Evolutionary conservation across 2,797 vertebrate genomes (phyloP).

Genomic region (Characodon lateralis): DNA sequence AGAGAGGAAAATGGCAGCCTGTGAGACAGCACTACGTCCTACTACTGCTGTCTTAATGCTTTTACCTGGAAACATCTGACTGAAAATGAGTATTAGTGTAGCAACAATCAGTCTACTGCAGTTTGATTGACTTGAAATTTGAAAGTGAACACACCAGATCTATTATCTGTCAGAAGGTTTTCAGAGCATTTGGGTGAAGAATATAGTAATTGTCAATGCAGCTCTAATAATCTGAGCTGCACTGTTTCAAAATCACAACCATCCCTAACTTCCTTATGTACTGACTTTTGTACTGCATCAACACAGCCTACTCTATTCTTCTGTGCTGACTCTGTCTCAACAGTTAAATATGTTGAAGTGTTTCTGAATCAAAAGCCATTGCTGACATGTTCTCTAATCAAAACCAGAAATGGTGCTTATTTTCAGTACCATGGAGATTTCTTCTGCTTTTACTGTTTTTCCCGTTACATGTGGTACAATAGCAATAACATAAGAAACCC

Average conservation of each 20-base stretch:
- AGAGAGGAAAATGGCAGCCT: constrained; percentile 14
- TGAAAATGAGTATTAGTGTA: constrained; percentile 39
- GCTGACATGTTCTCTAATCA: not conserved
- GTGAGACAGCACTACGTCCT: constrained; percentile 27
- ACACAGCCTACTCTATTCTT: not conserved
- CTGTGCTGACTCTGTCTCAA: not conserved
- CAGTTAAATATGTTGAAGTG: not conserved
- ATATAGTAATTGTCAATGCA: constrained; percentile 42
- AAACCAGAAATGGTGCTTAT: not conserved
- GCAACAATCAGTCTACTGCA: constrained; percentile 39
- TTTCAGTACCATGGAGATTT: not conserved
- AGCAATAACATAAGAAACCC: not conserved
- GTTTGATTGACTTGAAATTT: constrained; percentile 6
- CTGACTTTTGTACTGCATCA: constrained; percentile 3
- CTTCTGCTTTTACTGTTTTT: not conserved
- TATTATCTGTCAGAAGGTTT: constrained; percentile 32
- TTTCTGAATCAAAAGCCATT: not conserved
- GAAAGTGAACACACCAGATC: not conserved
- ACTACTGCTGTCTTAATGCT: constrained; percentile 32
- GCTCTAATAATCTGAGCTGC: constrained; percentile 23
- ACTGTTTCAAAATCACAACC: constrained; percentile 30
- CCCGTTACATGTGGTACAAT: not conserved
- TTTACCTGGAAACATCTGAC: constrained; percentile 40
- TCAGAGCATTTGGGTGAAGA: constrained; percentile 21
- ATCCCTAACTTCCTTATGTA: constrained; percentile 4